Percentiles rank a stretch among this genome's conserved stretches.
These are phyloP conservation scores for Drosophila atripex DNA, from an alignment of 2,888 invertebrate genomes.

Conservation along the genomic window DNA sequence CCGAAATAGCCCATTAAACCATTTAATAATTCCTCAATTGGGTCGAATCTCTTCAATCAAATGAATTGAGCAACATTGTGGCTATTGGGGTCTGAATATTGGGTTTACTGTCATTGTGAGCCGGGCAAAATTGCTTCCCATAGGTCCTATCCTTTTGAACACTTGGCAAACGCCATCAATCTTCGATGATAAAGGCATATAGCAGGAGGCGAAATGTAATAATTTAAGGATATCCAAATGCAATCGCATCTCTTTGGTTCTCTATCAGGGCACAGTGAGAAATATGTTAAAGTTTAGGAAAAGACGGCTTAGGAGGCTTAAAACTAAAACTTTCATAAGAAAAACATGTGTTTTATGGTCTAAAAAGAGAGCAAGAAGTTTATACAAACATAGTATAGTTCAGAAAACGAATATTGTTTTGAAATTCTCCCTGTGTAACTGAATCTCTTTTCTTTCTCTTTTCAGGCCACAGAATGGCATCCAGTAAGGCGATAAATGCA, in stretches of 20 bases:
- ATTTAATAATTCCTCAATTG: conserved; percentile 4
- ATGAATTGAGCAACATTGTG: conserved; percentile 29
- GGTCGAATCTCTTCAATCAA: conserved; percentile 26
- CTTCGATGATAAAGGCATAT: conserved; percentile 63
- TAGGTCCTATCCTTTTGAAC: conserved; percentile 19
- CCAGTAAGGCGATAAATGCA: conserved; percentile 49
- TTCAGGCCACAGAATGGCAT: conserved; percentile 29
- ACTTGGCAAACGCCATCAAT: conserved; percentile 62
- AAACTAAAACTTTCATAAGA: no score
- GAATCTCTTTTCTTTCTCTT: conserved; percentile 1
- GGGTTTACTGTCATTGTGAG: conserved; percentile 19
- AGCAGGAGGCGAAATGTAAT: conserved; percentile 58
- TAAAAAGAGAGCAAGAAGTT: no score
- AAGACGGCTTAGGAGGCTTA: neutral
- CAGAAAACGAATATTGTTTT: neutral
- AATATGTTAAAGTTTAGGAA: neutral
- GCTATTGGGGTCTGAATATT: conserved; percentile 18
- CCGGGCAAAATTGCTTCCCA: conserved; percentile 36
- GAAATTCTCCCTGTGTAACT: neutral
- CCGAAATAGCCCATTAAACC: neutral
- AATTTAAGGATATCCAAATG: conserved; percentile 66
- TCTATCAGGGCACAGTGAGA: conserved; percentile 22
- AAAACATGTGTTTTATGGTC: no score
- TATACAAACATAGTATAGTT: neutral
- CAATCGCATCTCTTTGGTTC: conserved; percentile 43